phyloP scores from a whole-genome alignment of 2,888 invertebrate genomes.

The Drosophila emarginata region DNA sequence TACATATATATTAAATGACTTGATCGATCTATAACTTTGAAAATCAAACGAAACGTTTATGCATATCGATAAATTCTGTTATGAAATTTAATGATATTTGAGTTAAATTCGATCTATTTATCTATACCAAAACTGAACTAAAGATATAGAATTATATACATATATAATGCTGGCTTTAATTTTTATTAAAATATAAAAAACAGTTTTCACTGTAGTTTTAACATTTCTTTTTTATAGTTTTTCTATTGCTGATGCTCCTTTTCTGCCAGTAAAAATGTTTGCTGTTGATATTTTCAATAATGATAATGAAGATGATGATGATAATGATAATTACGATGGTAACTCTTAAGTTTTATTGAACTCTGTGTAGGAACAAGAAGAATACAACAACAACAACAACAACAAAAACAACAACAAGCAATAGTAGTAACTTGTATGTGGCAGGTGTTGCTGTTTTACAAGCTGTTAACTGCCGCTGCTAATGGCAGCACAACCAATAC shows the following conservation, averaged over 20 bases:
- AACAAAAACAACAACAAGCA: constrained; percentile 27
- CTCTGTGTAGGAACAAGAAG: constrained; percentile 40
- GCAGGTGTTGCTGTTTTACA: constrained; percentile 75
- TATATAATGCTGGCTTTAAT: too few species aligned
- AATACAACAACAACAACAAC: constrained; percentile 17
- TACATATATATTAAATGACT: too few species aligned
- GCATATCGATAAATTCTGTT: too few species aligned
- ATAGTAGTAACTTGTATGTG: constrained; percentile 53
- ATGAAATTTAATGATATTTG: too few species aligned
- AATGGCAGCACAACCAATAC: constrained; percentile 48
- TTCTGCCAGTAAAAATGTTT: constrained; percentile 43
- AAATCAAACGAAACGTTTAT: too few species aligned
- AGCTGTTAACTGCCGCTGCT: constrained; percentile 74
- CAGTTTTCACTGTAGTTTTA: constrained; percentile 45
- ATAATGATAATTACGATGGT: constrained; percentile 28
- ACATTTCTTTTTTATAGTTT: constrained; percentile 48
- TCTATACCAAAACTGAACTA: too few species aligned
- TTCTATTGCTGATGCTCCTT: constrained; percentile 65
- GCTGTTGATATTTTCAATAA: constrained; percentile 30
- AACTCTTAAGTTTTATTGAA: constrained; percentile 66
- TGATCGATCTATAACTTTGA: too few species aligned
- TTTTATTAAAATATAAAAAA: too few species aligned
- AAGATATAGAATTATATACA: too few species aligned
- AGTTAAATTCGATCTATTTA: too few species aligned
- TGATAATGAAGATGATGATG: constrained; percentile 14